Evolutionary conservation across 2,888 invertebrate genomes (phyloP).

Genomic region (Dicranocentrus wangi): DNA sequence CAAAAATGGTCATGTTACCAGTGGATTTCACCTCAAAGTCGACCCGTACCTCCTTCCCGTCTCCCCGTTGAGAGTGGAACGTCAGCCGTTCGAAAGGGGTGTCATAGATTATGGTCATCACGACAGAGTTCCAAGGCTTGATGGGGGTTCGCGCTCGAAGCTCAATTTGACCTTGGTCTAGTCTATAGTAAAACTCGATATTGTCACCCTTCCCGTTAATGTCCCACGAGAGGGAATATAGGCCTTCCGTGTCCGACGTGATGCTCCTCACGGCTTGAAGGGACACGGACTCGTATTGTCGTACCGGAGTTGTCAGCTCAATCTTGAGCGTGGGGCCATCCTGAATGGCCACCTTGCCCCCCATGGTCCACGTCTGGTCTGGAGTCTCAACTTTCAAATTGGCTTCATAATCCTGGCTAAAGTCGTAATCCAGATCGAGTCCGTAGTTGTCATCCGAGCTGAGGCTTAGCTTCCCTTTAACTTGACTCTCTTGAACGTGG

Average conservation of each 20-base stretch:
- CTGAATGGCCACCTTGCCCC: constrained; percentile 57
- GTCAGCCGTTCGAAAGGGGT: constrained; percentile 37
- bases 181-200: constrained; percentile 37
- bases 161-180: constrained; percentile 53
- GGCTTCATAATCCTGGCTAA: constrained; percentile 62
- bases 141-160: constrained; percentile 70
- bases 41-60: constrained; percentile 66
- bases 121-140: constrained; percentile 65
- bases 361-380: constrained; percentile 60
- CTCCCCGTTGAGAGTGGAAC: constrained; percentile 58
- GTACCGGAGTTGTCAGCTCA: constrained; percentile 67
- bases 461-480: constrained; percentile 44
- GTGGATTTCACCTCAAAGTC: constrained; percentile 50
- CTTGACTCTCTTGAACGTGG: constrained; percentile 10
- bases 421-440: constrained; percentile 66
- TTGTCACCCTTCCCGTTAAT: constrained; percentile 50
- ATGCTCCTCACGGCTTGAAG: constrained; percentile 39
- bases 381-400: constrained; percentile 53
- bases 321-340: constrained; percentile 55
- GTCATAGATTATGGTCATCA: constrained; percentile 53
- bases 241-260: constrained; percentile 17
- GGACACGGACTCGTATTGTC: constrained; percentile 62
- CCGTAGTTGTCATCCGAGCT: constrained; percentile 17
- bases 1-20: constrained; percentile 63
- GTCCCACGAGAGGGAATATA: constrained; percentile 58